Evolutionary conservation across 2,797 vertebrate species (phyloP).

Genomic region (Muscicapa comitata): DNA sequence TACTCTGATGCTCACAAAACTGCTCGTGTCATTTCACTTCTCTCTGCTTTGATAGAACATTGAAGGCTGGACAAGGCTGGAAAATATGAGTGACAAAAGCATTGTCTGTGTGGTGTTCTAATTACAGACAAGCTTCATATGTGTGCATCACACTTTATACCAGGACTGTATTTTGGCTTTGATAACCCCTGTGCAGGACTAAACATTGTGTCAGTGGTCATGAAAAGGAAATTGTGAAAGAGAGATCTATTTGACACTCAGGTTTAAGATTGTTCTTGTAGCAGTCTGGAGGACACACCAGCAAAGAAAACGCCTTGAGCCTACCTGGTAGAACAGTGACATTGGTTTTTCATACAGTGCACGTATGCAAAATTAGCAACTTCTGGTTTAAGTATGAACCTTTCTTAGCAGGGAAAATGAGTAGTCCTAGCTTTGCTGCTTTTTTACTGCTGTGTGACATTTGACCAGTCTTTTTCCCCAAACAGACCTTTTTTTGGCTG

Average conservation of each 20-base stretch:
- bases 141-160: not conserved
- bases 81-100: not conserved
- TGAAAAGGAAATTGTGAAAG: not conserved
- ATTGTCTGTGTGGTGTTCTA: not conserved
- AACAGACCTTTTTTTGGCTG: not conserved
- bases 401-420: not conserved
- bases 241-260: not conserved
- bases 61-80: not conserved
- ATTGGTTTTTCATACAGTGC: not conserved
- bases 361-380: not conserved
- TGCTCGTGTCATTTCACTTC: not conserved
- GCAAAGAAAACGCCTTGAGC: not conserved
- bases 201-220: not conserved
- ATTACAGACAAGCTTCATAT: not conserved
- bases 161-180: not conserved
- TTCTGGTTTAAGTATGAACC: fast-evolving
- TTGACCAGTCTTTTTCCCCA: not conserved
- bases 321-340: not conserved
- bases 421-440: not conserved
- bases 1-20: not conserved
- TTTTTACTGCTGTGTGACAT: not conserved
- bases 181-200: not conserved
- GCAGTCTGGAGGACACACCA: not conserved
- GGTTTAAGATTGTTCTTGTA: not conserved
- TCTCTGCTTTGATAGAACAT: not conserved